Base-by-base conservation (phyloP, 1,140 invertebrate genomes). In the Brachionus koreanus region DNA sequence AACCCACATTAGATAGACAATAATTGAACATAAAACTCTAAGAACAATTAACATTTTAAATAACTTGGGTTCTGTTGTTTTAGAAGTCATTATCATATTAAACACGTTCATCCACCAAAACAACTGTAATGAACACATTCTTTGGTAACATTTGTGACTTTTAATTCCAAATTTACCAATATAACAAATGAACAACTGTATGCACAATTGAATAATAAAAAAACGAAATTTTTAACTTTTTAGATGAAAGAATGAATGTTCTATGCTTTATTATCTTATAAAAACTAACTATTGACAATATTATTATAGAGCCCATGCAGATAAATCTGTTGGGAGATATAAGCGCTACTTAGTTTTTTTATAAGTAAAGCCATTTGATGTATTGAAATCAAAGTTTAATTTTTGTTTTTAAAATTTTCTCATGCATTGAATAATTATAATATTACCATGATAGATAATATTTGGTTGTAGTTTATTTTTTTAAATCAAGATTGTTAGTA, bases 61-160 rank as follows among this genome's bases (percentile, higher is more conserved):
- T n/a, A n/a, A n/a, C n/a, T n/a, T n/a, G n/a, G n/a, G n/a, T n/a
- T n/a, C n/a, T n/a, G n/a, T n/a, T n/a, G n/a, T n/a, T n/a, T n/a
- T n/a, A n/a, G 63, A 25, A 33, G 33, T 33, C 5, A 65, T 33
- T n/a, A 37, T 65, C 10, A 25, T 13, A 33, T 65, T 65, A n/a
- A 65, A 65, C n/a, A 37, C 5, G 63, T 65, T 25, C 63, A 65
- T 65, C 63, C 63, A 65, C 63, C 63, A 65, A 25, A 65, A 65
- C 3, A 65, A 65, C 33, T 65, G 29, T 33, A 65, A 16, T 65
- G 63, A 33, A 65, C 33, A 65, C 63, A 65, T 23, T 65, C 63
- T 65, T 12, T 13, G 12, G 25, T 33, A 65, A n/a, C 13, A 29
- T 33, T 33, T 5, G 63, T 65, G 3, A 19, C 63, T 35, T 65